Conservation (phyloP, 2,113 vertebrate genomes). For the Hymenochirus boettgeri region DNA sequence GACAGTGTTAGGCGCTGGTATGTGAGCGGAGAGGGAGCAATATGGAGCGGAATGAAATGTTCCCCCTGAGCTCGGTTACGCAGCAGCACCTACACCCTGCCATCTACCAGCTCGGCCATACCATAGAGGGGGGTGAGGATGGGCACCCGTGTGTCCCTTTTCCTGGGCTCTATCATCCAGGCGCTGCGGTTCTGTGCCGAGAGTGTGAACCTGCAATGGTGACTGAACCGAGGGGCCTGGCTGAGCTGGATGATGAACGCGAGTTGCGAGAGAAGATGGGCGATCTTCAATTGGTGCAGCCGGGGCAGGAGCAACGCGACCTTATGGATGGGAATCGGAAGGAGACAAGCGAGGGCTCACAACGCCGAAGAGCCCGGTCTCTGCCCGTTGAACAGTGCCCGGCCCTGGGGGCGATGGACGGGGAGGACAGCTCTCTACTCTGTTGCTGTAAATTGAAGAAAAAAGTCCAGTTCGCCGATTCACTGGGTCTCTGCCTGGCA, state of each 20-base stretch:
- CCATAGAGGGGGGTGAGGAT: too few relatives aligned
- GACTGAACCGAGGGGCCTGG: too few relatives aligned
- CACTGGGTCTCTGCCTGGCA: conserved; percentile 75
- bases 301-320: not conserved
- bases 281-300: not conserved
- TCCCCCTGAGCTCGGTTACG: too few relatives aligned
- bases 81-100: too few relatives aligned
- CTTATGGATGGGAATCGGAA: not conserved
- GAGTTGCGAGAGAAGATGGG: not conserved
- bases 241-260: not conserved
- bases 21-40: too few relatives aligned
- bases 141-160: too few relatives aligned
- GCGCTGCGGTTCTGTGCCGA: too few relatives aligned
- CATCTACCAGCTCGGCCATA: too few relatives aligned
- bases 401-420: conserved; percentile 43
- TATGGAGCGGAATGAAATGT: too few relatives aligned
- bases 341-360: conserved; percentile 4
- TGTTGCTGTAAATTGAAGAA: conserved; percentile 63
- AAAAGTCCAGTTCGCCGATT: conserved; percentile 84
- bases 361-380: conserved; percentile 54
- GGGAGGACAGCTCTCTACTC: conserved; percentile 12
- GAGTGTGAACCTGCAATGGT: too few relatives aligned
- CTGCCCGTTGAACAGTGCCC: conserved; percentile 53
- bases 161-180: too few relatives aligned
- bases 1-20: too few relatives aligned